phyloP scores from a whole-genome alignment of 2,113 vertebrate genomes.

The Sinocyclocheilus rhinocerous region DNA sequence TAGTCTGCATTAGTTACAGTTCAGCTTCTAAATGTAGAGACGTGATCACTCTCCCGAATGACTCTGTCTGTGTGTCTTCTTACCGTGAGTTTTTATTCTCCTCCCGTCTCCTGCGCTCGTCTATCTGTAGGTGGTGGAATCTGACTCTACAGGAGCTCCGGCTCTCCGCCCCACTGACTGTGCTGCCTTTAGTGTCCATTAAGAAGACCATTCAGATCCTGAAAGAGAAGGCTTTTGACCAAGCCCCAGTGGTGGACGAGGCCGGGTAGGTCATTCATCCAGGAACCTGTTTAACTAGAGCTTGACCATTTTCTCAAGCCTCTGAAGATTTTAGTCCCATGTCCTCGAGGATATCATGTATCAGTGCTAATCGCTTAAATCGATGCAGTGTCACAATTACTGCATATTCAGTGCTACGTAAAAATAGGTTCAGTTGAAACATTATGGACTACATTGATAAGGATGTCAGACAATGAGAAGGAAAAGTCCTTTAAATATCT shows the following conservation, averaged over 20 bases:
- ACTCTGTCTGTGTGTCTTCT: background rate
- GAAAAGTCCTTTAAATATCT: background rate
- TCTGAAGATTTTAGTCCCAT: background rate
- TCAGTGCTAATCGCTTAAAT: background rate
- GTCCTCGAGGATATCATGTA: background rate
- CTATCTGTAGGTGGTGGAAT: slow-evolving; percentile 84
- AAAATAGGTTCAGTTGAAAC: background rate
- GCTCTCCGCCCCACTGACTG: slow-evolving; percentile 80
- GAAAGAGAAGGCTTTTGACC: slow-evolving; percentile 85
- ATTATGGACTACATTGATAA: background rate
- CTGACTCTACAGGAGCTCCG: slow-evolving; percentile 77
- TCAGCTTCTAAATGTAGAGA: slow-evolving; percentile 4
- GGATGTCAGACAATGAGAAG: background rate
- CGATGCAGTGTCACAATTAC: background rate
- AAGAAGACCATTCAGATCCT: slow-evolving; percentile 83
- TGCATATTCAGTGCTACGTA: background rate
- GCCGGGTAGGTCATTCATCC: slow-evolving; percentile 74
- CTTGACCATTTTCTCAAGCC: background rate
- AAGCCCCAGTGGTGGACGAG: slow-evolving; percentile 84
- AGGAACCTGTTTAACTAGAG: background rate
- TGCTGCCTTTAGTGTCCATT: slow-evolving; percentile 81
- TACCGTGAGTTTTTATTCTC: slow-evolving; percentile 1
- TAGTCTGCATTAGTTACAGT: background rate
- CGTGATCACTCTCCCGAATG: background rate
- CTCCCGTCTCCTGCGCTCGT: background rate